phyloP scores from a whole-genome alignment of 2,888 invertebrate species.

The Acanthococcus lagerstroemiae region DNA sequence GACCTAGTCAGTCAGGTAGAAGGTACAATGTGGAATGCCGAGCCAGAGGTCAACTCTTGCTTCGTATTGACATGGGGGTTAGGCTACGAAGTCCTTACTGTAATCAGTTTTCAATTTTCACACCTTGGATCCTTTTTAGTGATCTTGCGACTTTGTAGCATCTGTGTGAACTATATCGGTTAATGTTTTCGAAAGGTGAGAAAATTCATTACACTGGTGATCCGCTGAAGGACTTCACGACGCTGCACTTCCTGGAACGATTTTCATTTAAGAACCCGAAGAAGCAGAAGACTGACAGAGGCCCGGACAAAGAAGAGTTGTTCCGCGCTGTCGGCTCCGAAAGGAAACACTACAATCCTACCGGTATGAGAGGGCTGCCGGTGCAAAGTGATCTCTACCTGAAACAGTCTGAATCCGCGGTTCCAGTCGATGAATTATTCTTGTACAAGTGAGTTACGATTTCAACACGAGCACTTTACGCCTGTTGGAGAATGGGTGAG shows the following conservation, averaged over 20 bases:
- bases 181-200: slow-evolving; percentile 4
- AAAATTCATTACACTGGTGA: slow-evolving; percentile 66
- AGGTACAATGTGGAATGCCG: too few species aligned
- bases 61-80: too few species aligned
- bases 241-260: slow-evolving; percentile 83
- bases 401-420: slow-evolving; percentile 54
- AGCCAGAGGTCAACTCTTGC: too few species aligned
- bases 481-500: neutral
- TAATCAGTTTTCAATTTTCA: too few species aligned
- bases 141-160: too few species aligned
- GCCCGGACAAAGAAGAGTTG: slow-evolving; percentile 40
- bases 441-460: slow-evolving; percentile 57
- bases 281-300: slow-evolving; percentile 45
- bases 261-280: slow-evolving; percentile 94
- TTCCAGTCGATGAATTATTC: slow-evolving; percentile 86
- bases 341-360: slow-evolving; percentile 48
- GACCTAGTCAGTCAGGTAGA: too few species aligned
- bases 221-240: slow-evolving; percentile 82
- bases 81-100: too few species aligned
- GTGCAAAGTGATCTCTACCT: slow-evolving; percentile 64
- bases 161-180: neutral
- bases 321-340: slow-evolving; percentile 31
- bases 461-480: too few species aligned
- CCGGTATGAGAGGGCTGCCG: slow-evolving; percentile 58
- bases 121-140: too few species aligned